phyloP scores from a whole-genome alignment of 2,888 invertebrate genomes.

The Drosophila kokeensis region DNA sequence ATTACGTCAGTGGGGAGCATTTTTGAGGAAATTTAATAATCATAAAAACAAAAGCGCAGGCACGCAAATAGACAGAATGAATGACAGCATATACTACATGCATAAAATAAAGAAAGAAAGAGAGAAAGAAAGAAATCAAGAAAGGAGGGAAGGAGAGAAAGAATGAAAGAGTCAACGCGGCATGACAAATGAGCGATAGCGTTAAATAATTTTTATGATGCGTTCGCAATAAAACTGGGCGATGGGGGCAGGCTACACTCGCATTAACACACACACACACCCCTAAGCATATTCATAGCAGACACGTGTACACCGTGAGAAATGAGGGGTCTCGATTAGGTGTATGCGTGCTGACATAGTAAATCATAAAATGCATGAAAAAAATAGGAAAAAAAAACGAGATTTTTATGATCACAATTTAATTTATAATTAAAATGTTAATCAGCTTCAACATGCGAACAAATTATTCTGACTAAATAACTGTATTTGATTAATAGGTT shows the following conservation, averaged over 20 bases:
- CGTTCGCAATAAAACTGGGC: conserved; percentile 70
- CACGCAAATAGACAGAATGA: conserved; percentile 42
- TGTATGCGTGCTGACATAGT: too few relatives aligned
- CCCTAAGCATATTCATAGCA: conserved; percentile 18
- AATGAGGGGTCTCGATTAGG: background rate
- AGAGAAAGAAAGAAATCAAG: conserved; percentile 14
- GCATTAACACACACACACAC: conserved; percentile 12
- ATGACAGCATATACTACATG: conserved; percentile 17
- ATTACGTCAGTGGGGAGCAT: conserved; percentile 68
- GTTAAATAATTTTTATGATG: conserved; percentile 79
- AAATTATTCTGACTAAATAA: background rate
- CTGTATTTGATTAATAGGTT: background rate
- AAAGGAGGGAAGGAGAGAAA: conserved; percentile 42
- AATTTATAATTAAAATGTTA: background rate
- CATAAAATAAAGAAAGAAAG: conserved; percentile 12
- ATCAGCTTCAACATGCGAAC: too few relatives aligned
- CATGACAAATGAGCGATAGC: conserved; percentile 79
- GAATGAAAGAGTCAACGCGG: conserved; percentile 69
- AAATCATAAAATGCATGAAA: background rate
- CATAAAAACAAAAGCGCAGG: conserved; percentile 68
- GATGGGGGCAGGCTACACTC: conserved; percentile 24
- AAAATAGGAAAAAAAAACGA: background rate
- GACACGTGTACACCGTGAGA: conserved; percentile 43
- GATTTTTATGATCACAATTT: background rate
- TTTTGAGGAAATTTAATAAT: conserved; percentile 75